Evolutionary conservation across 2,888 invertebrate genomes (phyloP).

Genomic region (Falcaria lacertinaria): DNA sequence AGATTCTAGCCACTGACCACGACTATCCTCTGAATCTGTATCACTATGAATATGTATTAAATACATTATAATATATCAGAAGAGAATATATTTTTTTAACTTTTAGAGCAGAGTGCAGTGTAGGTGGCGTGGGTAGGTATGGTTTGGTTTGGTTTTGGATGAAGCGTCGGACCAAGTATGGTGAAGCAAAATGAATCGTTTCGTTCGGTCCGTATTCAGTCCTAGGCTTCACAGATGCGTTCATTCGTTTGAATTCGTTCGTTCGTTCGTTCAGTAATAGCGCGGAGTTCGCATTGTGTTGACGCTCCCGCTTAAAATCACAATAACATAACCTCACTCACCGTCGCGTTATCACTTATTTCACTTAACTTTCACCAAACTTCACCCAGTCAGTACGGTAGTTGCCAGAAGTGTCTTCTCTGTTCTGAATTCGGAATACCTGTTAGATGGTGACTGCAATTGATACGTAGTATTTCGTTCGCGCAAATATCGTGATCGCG

Average conservation of each 20-base stretch:
- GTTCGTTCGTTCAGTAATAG: constrained; percentile 43
- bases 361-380: constrained; percentile 55
- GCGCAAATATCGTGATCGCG: constrained; percentile 19
- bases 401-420: constrained; percentile 11
- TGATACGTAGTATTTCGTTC: constrained; percentile 8
- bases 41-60: no score
- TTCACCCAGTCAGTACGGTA: constrained; percentile 3
- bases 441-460: constrained; percentile 1
- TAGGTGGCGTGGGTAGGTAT: no score
- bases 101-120: no score
- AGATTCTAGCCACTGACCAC: no score
- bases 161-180: no score
- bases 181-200: no score
- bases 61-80: no score
- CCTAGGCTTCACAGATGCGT: no score
- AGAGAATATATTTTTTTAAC: no score
- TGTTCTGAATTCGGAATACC: constrained; percentile 2
- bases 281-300: constrained; percentile 37
- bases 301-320: constrained; percentile 40
- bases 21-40: no score
- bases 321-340: constrained; percentile 66
- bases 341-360: constrained; percentile 35
- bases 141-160: no score
- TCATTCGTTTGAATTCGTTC: constrained; percentile 26
- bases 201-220: no score